phyloP scores from a whole-genome alignment of 1,140 invertebrate species.

The Aleiodes sp. region DNA sequence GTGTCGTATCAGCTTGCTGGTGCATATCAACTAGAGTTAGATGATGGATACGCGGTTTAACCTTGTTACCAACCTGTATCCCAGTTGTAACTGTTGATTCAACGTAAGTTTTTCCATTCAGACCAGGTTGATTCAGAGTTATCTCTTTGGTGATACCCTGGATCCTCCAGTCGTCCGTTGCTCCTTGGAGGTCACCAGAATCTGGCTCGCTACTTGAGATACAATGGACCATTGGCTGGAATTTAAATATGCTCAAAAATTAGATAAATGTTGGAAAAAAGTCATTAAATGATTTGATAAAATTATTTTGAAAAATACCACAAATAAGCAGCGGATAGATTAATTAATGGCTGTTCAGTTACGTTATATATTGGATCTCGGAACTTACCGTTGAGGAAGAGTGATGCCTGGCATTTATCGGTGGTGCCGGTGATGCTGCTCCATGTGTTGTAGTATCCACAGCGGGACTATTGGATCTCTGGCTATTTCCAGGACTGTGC shows the following conservation, averaged over 20 bases:
- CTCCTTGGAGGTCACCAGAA: slow-evolving; percentile 67
- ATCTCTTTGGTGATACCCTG: slow-evolving; percentile 59
- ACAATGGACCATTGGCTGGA: slow-evolving; percentile 84
- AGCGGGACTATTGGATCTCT: slow-evolving; percentile 64
- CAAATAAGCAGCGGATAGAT: no score
- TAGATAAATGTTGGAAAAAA: background rate
- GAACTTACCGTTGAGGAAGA: slow-evolving; percentile 66
- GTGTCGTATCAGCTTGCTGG: slow-evolving; percentile 65
- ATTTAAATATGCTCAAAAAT: slow-evolving; percentile 32
- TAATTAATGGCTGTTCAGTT: background rate
- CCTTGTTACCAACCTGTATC: slow-evolving; percentile 65
- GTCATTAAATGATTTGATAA: no score
- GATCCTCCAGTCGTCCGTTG: slow-evolving; percentile 60
- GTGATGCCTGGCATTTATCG: slow-evolving; percentile 62
- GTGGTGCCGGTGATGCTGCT: slow-evolving; percentile 67
- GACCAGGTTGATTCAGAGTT: slow-evolving; percentile 49
- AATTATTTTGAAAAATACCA: no score
- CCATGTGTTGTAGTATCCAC: slow-evolving; percentile 67
- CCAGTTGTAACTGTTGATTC: slow-evolving; percentile 64
- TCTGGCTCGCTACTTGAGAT: slow-evolving; percentile 85
- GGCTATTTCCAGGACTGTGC: slow-evolving; percentile 74
- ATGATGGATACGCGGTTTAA: slow-evolving; percentile 59
- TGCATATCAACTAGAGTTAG: slow-evolving; percentile 64
- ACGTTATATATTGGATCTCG: background rate
- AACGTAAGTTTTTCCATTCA: slow-evolving; percentile 65